A percentile compares a stretch with the other conserved stretches of the same genome.
These are phyloP conservation scores for Drosophila arawakana DNA, from an alignment of 1,140 invertebrate genomes.

Conservation along the genomic window DNA sequence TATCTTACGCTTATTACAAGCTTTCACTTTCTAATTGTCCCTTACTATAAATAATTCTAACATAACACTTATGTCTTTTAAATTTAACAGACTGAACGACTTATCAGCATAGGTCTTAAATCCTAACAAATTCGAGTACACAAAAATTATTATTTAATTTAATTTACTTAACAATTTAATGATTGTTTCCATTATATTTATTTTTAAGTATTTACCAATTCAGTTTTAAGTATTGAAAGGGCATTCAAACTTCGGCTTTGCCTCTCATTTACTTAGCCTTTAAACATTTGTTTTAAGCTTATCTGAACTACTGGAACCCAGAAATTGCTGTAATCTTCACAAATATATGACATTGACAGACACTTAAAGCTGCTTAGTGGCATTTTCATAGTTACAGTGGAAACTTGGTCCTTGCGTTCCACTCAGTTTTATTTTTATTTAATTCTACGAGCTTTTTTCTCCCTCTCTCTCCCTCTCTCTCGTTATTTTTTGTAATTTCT, in stretches of 20 bases:
- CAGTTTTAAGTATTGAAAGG: background rate
- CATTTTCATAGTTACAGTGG: slow-evolving; percentile 42
- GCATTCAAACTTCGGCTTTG: background rate
- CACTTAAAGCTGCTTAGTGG: slow-evolving; percentile 80
- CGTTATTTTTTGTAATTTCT: too few relatives aligned
- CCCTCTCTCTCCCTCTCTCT: too few relatives aligned
- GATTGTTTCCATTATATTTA: too few relatives aligned
- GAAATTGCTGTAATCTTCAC: slow-evolving; percentile 73
- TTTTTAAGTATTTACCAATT: background rate
- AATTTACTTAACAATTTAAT: too few relatives aligned
- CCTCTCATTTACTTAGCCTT: slow-evolving; percentile 24
- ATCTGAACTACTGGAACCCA: slow-evolving; percentile 57
- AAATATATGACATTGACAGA: slow-evolving; percentile 81
- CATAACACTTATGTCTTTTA: too few relatives aligned
- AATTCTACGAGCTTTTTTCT: slow-evolving; percentile 12
- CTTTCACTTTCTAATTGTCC: too few relatives aligned
- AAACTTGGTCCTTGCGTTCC: slow-evolving; percentile 62
- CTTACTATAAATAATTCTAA: too few relatives aligned
- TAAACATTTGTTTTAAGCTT: slow-evolving; percentile 72
- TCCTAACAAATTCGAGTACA: too few relatives aligned
- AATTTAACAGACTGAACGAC: too few relatives aligned
- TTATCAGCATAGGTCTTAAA: too few relatives aligned
- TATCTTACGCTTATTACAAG: too few relatives aligned
- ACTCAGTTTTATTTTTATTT: slow-evolving; percentile 19
- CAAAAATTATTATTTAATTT: too few relatives aligned